phyloP scores from a whole-genome alignment of 2,113 vertebrate genomes.

The Chaetodon auriga region DNA sequence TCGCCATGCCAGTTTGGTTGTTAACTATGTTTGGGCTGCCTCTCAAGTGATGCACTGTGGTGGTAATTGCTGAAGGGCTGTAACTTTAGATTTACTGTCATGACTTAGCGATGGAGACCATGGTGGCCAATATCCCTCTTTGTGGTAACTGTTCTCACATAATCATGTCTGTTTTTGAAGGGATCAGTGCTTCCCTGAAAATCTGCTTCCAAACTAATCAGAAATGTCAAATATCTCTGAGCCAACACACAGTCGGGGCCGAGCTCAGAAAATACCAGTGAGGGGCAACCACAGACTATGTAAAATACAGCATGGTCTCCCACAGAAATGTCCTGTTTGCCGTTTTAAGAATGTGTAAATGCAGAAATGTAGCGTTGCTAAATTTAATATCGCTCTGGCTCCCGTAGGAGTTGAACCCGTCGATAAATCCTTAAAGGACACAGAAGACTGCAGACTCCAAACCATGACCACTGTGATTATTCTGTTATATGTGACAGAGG shows the following conservation, averaged over 20 bases:
- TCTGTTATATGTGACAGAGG: slow-evolving; percentile 69
- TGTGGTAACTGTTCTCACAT: slow-evolving; percentile 74
- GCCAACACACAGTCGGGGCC: slow-evolving; percentile 59
- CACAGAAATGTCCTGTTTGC: slow-evolving; percentile 82
- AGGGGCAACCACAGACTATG: slow-evolving; percentile 79
- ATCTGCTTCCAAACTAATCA: slow-evolving; percentile 73
- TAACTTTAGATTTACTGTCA: slow-evolving; percentile 65
- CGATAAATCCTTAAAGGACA: slow-evolving; percentile 72
- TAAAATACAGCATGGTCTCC: slow-evolving; percentile 80
- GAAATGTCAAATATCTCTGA: slow-evolving; percentile 69
- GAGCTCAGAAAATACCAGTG: slow-evolving; percentile 72
- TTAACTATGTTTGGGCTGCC: slow-evolving; percentile 34
- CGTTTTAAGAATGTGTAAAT: slow-evolving; percentile 82
- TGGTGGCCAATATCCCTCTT: slow-evolving; percentile 56
- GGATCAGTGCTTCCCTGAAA: slow-evolving; percentile 64
- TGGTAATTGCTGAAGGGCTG: slow-evolving; percentile 49
- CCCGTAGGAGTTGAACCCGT: slow-evolving; percentile 63
- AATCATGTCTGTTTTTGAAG: slow-evolving; percentile 64
- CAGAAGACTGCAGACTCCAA: slow-evolving; percentile 70
- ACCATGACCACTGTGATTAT: slow-evolving; percentile 74
- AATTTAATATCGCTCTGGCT: slow-evolving; percentile 79
- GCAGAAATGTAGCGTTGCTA: slow-evolving; percentile 79
- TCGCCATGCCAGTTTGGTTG: slow-evolving; percentile 33
- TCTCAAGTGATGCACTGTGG: slow-evolving; percentile 51
- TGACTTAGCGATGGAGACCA: slow-evolving; percentile 49